Conservation (phyloP, 2,888 invertebrate species). For the Oscheius sp. region DNA sequence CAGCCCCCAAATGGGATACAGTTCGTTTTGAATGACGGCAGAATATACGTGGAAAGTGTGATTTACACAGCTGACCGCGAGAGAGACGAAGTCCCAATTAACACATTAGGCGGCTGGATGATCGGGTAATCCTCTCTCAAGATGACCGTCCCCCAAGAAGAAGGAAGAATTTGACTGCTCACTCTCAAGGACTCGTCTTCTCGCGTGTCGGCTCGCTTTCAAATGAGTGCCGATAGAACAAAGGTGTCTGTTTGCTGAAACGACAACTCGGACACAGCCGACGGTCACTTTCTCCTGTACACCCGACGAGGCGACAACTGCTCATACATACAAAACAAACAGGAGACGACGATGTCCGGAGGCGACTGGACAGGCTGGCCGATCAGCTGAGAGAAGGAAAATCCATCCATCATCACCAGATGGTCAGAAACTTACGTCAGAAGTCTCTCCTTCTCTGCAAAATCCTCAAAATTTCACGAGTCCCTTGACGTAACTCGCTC, state of each 20-base stretch:
- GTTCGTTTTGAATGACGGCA: conserved; percentile 6
- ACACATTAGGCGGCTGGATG: not conserved
- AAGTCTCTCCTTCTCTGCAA: too few species aligned
- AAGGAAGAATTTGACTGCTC: not conserved
- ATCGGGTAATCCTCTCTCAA: not conserved
- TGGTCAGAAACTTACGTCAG: too few species aligned
- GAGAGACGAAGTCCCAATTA: not conserved
- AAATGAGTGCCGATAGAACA: conserved; percentile 31
- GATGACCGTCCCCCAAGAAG: not conserved
- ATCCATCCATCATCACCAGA: not conserved
- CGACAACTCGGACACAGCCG: conserved; percentile 21
- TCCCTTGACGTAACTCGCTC: too few species aligned
- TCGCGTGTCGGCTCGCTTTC: conserved; percentile 30
- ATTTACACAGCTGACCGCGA: conserved; percentile 17
- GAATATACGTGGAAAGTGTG: conserved; percentile 18
- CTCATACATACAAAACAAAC: conserved; percentile 24
- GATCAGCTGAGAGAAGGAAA: not conserved
- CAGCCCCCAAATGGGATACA: too few species aligned
- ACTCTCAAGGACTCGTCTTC: conserved; percentile 15
- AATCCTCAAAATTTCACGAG: too few species aligned
- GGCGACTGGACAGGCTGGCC: conserved; percentile 7
- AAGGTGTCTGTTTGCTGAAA: conserved; percentile 24
- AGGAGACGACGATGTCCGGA: not conserved
- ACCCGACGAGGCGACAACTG: conserved; percentile 25
- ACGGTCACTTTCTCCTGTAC: conserved; percentile 27